Percentiles rank a stretch among this genome's conserved stretches.
phyloP scores from a whole-genome alignment of 2,888 invertebrate species.

The Trichogramma dendrolimi region DNA sequence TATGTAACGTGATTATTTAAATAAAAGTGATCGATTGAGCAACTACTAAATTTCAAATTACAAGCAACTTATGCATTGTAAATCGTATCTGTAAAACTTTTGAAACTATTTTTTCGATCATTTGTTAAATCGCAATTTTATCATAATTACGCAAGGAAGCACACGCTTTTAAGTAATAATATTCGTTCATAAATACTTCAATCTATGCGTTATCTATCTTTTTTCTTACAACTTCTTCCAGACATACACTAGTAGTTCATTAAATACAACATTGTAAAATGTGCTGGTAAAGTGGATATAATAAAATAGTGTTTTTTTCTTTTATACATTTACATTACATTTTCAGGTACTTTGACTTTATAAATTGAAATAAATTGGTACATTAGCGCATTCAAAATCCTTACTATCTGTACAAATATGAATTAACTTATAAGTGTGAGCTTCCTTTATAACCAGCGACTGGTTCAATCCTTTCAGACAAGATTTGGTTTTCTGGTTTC shows the following conservation, averaged over 20 bases:
- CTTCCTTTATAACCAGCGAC: constrained; percentile 9
- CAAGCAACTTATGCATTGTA: not conserved
- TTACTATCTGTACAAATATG: constrained; percentile 26
- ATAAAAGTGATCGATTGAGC: too few relatives aligned
- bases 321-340: constrained; percentile 28
- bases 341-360: constrained; percentile 42
- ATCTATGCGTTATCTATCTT: constrained; percentile 20
- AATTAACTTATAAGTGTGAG: constrained; percentile 15
- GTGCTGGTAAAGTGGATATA: constrained; percentile 42
- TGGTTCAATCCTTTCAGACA: too few relatives aligned
- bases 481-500: too few relatives aligned
- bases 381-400: constrained; percentile 17
- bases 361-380: constrained; percentile 33
- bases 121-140: constrained; percentile 5
- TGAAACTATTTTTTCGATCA: constrained; percentile 37
- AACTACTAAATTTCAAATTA: too few relatives aligned
- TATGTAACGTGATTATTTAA: too few relatives aligned
- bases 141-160: constrained; percentile 13
- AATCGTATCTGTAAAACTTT: constrained; percentile 39
- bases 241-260: constrained; percentile 18
- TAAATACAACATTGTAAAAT: constrained; percentile 27
- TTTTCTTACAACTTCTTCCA: constrained; percentile 9
- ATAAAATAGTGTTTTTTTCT: constrained; percentile 43
- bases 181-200: constrained; percentile 23
- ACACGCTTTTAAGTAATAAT: constrained; percentile 16